Conservation (phyloP, 2,888 invertebrate genomes). For the Mesochorus sp. region DNA sequence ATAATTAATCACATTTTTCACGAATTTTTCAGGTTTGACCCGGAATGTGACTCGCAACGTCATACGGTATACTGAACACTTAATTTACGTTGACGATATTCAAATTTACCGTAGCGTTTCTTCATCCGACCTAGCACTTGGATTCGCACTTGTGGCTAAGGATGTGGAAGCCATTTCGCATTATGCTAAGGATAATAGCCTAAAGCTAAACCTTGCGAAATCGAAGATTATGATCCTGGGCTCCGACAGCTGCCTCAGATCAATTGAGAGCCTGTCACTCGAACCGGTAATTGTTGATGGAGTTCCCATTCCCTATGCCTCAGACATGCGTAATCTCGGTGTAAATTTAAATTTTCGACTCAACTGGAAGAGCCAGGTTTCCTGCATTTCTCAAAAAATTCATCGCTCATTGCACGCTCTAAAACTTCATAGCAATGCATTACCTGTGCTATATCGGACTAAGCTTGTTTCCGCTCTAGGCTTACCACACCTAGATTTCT, state of each 20-base stretch:
- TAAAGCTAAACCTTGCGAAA: neutral
- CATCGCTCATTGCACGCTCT: slow-evolving; percentile 8
- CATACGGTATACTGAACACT: too few species aligned
- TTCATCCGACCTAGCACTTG: neutral
- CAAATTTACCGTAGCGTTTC: slow-evolving; percentile 15
- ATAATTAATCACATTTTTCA: too few species aligned
- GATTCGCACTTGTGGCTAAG: neutral
- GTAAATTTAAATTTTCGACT: slow-evolving; percentile 3
- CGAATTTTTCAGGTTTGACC: too few species aligned
- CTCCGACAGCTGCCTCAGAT: neutral
- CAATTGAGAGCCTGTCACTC: neutral
- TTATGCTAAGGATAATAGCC: neutral
- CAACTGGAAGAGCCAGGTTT: slow-evolving; percentile 20
- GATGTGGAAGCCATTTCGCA: neutral
- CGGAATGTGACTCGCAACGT: too few species aligned
- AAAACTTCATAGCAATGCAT: slow-evolving; percentile 14
- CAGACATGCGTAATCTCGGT: neutral
- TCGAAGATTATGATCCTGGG: neutral
- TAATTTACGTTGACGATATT: slow-evolving; percentile 24
- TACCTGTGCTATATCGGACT: neutral
- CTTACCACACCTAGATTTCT: slow-evolving; percentile 32
- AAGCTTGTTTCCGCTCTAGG: slow-evolving; percentile 16
- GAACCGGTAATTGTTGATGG: neutral
- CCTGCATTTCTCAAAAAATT: neutral
- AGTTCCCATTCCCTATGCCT: neutral